Evolutionary conservation across 2,888 invertebrate species (phyloP), one percentile per base, ranked within the genome.

Genomic region (Sturmia bella): DNA sequence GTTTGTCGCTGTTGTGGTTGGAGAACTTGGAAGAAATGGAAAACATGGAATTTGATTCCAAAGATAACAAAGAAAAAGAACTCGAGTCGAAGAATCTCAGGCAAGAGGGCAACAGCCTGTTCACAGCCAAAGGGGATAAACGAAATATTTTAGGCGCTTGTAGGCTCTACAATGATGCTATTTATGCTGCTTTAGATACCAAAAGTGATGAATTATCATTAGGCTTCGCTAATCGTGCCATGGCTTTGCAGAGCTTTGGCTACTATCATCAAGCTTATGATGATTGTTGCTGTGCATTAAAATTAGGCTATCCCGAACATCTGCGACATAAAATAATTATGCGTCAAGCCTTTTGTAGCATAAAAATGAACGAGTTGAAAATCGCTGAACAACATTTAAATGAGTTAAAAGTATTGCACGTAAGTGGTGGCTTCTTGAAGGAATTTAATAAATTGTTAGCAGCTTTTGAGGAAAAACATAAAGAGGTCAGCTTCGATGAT

Each of bases 161-260:
- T 41, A 83, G 84, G 1, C 77, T 85, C 0, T 91, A 91, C 32
- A 90, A 90, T 2, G 77, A 85, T 48, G 90, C 91, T 0, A 88
- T 91, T 15, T 84, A 87, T 11, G 83, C 86, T 4, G 89, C 89
- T 0, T 86, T 87, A 39, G 78, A 84, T 12, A 57, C 69, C 1
- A 85, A 81, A 0, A 64, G 78, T 3, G 85, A 85, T 1, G 85
- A 87, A 37, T 83, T 88, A 0, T 83, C 88, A 0, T 63, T 91
- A 41, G 88, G 87, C 0, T 89, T 86, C 84, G 91, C 90, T 0
- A 91, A 91, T 84, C 85, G 91, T 0, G 90, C 89, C 0, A 87
- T 88, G 79, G 88, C 88, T 0, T 70, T 91, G 9, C 87, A 89
- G 61, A 87, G 89, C 48, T 86, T 87, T 54, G 89, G 89, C 1